These are phyloP conservation scores for Heteromyza rotundicornis DNA, from an alignment of 2,888 invertebrate genomes.

Conservation along the genomic window DNA sequence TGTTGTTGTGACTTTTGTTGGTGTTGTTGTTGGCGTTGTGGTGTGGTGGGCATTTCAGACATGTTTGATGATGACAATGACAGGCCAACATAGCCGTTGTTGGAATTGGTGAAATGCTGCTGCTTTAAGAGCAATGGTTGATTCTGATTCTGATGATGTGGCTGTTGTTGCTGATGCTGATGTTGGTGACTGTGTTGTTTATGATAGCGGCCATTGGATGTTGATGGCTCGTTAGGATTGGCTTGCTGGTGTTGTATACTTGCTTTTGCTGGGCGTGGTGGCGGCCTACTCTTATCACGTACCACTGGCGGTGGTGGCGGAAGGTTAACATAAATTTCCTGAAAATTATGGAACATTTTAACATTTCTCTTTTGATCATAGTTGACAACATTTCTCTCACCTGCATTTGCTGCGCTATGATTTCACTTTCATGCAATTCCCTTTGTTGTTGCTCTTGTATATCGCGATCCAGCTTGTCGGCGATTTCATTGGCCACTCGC, in stretches of 20 bases:
- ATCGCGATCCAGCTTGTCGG: constrained; percentile 69
- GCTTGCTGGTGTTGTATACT: constrained; percentile 33
- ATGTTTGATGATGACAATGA: constrained; percentile 47
- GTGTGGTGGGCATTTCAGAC: constrained; percentile 35
- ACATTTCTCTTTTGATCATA: background rate
- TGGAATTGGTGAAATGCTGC: constrained; percentile 54
- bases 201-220: constrained; percentile 44
- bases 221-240: constrained; percentile 34
- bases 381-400: constrained; percentile 49
- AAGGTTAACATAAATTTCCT: constrained; percentile 60
- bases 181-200: constrained; percentile 30
- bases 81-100: constrained; percentile 52
- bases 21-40: constrained; percentile 19
- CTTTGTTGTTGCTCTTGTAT: constrained; percentile 64
- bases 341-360: constrained; percentile 8
- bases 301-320: constrained; percentile 49
- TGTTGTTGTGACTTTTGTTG: constrained; percentile 35
- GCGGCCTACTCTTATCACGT: constrained; percentile 47
- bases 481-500: constrained; percentile 70
- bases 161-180: constrained; percentile 19
- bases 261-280: constrained; percentile 56
- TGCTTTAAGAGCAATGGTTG: constrained; percentile 44
- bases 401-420: constrained; percentile 65
- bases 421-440: constrained; percentile 65
- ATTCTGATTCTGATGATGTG: constrained; percentile 27